Conservation (phyloP, 2,113 vertebrate species). For the Pandion haliaetus region DNA sequence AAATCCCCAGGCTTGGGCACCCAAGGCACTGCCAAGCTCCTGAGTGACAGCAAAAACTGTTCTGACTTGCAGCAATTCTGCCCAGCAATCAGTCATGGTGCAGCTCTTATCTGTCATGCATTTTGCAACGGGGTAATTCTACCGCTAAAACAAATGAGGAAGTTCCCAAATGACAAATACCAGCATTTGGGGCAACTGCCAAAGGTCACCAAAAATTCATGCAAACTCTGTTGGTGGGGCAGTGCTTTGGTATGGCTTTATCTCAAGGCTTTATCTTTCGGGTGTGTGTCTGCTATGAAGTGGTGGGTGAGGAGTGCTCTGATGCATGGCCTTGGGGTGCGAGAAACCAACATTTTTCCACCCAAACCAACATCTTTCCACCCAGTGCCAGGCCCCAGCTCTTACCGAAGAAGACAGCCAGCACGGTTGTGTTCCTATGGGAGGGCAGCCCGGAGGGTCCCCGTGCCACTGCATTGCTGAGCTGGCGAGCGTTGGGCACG, state of each 20-base stretch:
- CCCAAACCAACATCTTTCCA: neutral
- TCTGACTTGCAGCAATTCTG: neutral
- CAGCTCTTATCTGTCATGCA: accelerated
- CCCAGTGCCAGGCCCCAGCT: accelerated
- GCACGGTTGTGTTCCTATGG: slow-evolving; percentile 80
- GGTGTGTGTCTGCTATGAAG: neutral
- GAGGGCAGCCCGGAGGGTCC: slow-evolving; percentile 81
- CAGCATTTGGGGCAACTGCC: neutral
- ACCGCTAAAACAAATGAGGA: neutral
- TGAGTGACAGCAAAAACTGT: neutral
- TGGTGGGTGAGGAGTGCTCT: accelerated
- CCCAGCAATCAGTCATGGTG: neutral
- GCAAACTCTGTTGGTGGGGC: too few species aligned
- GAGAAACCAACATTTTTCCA: neutral
- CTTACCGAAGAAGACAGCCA: slow-evolving; percentile 92
- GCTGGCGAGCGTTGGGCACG: slow-evolving; percentile 83
- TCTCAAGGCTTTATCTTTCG: neutral
- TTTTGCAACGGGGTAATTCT: neutral
- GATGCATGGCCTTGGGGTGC: accelerated
- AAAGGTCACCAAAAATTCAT: neutral
- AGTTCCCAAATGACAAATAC: neutral
- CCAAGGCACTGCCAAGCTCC: neutral
- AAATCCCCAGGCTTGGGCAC: neutral
- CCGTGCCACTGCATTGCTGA: slow-evolving; percentile 66
- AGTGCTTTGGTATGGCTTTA: neutral